Percentiles rank a stretch among this genome's conserved stretches.
phyloP scores from a whole-genome alignment of 2,113 vertebrate species.

The Pterophyllum scalare region DNA sequence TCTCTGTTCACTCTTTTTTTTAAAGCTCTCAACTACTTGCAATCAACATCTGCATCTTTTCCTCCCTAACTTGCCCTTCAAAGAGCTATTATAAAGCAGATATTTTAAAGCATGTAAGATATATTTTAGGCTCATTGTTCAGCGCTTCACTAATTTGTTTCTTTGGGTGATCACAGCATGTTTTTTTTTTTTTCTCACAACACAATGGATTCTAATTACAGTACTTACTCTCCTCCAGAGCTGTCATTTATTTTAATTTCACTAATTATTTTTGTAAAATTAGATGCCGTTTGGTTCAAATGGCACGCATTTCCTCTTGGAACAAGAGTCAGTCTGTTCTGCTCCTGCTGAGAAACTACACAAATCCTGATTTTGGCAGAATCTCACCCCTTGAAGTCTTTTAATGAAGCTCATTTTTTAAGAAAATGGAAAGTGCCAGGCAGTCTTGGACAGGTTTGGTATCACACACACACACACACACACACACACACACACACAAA shows the following conservation, averaged over 20 bases:
- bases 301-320: not conserved
- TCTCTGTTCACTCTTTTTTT: not conserved
- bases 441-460: constrained; percentile 5
- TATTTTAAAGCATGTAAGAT: not conserved
- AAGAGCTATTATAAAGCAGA: not conserved
- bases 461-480: too few relatives aligned
- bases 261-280: not conserved
- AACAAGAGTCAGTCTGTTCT: constrained; percentile 1
- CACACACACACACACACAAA: not conserved
- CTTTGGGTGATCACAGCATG: not conserved
- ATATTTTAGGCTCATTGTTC: not conserved
- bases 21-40: not conserved
- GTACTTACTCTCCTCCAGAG: not conserved
- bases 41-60: constrained; percentile 1
- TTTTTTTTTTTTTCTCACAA: not conserved
- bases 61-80: not conserved
- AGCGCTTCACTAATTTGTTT: not conserved
- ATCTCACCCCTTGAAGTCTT: not conserved
- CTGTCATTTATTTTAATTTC: constrained; percentile 14
- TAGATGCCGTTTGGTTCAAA: not conserved
- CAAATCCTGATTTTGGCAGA: constrained; percentile 12
- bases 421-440: constrained; percentile 34
- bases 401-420: constrained; percentile 38
- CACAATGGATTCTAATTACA: constrained; percentile 9
- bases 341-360: constrained; percentile 1